These are phyloP conservation scores for Brachirus orientalis DNA, from an alignment of 2,113 vertebrate genomes.

Conservation along the genomic window DNA sequence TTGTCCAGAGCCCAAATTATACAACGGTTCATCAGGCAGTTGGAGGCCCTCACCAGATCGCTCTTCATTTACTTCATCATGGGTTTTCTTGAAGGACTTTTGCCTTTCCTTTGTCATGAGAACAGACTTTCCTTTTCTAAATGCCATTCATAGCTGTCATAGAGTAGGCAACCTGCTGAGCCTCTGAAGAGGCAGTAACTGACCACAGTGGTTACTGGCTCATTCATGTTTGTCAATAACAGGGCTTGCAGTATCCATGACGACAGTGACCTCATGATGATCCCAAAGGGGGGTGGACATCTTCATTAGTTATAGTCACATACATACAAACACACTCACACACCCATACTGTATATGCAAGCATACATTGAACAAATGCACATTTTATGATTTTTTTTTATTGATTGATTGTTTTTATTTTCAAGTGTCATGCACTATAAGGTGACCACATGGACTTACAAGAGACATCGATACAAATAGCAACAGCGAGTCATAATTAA, in stretches of 20 bases:
- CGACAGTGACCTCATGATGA: conserved; percentile 58
- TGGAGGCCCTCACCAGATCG: conserved; percentile 12
- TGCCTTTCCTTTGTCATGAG: conserved; percentile 46
- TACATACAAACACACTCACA: background rate
- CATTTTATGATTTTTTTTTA: too few relatives aligned
- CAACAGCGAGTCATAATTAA: too few relatives aligned
- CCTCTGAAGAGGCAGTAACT: conserved; percentile 25
- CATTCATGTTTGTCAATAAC: conserved; percentile 54
- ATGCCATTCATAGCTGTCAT: conserved; percentile 54
- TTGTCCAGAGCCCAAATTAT: too few relatives aligned
- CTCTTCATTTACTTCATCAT: background rate
- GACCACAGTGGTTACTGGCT: conserved; percentile 28
- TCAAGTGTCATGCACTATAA: too few relatives aligned
- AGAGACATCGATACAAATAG: too few relatives aligned
- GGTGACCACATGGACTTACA: too few relatives aligned
- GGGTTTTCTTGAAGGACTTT: conserved; percentile 31
- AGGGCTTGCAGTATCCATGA: conserved; percentile 59
- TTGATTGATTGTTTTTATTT: too few relatives aligned
- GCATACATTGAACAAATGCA: conserved; percentile 26
- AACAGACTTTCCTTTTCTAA: conserved; percentile 29
- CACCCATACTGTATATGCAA: background rate
- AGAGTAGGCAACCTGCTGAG: conserved; percentile 44
- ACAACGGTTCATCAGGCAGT: too few relatives aligned
- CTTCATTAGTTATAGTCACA: conserved; percentile 28
- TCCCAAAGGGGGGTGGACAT: conserved; percentile 37